Evolutionary conservation across 2,113 vertebrate genomes (phyloP).

Genomic region (Falco punctatus): DNA sequence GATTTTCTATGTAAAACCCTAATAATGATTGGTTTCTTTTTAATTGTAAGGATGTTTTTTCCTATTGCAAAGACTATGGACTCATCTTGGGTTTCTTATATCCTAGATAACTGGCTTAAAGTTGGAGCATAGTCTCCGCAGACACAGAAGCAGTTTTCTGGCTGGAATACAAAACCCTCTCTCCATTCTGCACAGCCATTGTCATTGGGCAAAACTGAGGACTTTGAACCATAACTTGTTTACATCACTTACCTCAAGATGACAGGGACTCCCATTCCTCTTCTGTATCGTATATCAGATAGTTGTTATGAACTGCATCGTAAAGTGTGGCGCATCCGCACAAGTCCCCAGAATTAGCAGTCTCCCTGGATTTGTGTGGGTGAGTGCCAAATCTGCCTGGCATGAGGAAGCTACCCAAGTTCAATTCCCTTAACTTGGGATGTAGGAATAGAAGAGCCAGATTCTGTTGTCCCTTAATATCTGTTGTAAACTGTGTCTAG

Average conservation of each 20-base stretch:
- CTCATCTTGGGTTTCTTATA: not conserved
- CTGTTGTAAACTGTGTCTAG: not conserved
- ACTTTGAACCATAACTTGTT: not conserved
- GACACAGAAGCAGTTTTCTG: not conserved
- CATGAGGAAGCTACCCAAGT: not conserved
- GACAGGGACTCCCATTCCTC: not conserved
- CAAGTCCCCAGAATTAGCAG: not conserved
- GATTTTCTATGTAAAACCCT: not conserved
- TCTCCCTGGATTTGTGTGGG: not conserved
- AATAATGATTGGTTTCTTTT: not conserved
- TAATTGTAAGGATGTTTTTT: not conserved
- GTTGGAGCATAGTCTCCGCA: not conserved
- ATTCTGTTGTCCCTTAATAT: not conserved
- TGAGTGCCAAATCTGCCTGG: not conserved
- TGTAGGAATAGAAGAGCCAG: not conserved
- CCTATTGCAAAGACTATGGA: not conserved
- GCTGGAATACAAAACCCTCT: not conserved
- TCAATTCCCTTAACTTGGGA: not conserved
- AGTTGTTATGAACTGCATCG: not conserved
- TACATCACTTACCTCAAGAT: not conserved
- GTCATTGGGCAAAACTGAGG: not conserved
- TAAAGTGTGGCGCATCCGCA: not conserved
- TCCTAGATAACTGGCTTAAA: not conserved
- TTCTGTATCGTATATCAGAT: not conserved
- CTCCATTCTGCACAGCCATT: not conserved